Percentiles rank a stretch among this genome's conserved stretches.
Evolutionary conservation across 2,888 invertebrate species (phyloP).

Genomic region (Lasioglossum oenotherae): DNA sequence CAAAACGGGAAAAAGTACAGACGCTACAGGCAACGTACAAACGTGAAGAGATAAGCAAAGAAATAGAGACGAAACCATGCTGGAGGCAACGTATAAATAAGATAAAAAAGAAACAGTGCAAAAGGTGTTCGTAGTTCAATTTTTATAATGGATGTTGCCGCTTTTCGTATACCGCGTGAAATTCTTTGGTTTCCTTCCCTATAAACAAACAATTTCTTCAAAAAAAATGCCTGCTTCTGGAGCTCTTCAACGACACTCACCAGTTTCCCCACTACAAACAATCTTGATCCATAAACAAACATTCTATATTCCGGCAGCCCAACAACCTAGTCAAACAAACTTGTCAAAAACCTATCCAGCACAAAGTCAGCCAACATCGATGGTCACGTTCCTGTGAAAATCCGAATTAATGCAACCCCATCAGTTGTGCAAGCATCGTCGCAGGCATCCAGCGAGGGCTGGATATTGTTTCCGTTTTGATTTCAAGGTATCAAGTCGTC

Average conservation of each 20-base stretch:
- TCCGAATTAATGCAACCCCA: conserved; percentile 11
- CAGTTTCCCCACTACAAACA: background rate
- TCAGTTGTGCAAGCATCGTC: background rate
- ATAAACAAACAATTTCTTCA: background rate
- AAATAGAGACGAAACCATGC: background rate
- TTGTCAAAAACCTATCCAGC: background rate
- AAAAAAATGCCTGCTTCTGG: background rate
- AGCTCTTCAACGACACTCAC: background rate
- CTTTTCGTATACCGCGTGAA: background rate
- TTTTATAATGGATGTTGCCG: background rate
- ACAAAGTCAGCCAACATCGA: conserved; percentile 3
- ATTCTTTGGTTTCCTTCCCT: too few relatives aligned
- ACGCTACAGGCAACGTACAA: background rate
- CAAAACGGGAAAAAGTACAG: background rate
- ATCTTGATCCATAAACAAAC: background rate
- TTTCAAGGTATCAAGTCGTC: conserved; percentile 5
- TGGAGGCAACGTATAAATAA: background rate
- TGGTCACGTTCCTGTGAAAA: background rate
- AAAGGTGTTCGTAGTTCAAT: background rate
- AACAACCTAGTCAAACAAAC: background rate
- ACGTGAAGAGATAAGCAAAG: background rate
- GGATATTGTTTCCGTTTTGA: conserved; percentile 20
- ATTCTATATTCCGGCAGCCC: background rate
- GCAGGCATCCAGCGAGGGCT: background rate
- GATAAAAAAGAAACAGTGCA: background rate